These are phyloP conservation scores for Cochlearius cochlearius DNA, from an alignment of 2,113 vertebrate species.

Conservation along the genomic window DNA sequence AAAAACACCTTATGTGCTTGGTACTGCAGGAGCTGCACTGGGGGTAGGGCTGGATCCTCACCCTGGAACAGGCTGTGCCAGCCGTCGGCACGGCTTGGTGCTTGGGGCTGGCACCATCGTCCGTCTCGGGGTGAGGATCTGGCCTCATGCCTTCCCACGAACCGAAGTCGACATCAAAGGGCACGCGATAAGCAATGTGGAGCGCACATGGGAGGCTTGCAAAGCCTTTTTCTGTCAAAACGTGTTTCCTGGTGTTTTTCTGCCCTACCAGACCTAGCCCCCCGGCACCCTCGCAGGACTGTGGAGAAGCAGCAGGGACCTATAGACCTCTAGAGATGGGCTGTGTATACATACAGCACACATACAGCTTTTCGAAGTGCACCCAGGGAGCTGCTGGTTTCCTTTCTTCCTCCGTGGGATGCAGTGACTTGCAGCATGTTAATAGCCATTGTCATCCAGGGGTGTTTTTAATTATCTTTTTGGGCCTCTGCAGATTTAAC, in stretches of 20 bases:
- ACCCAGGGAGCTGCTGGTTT: not conserved
- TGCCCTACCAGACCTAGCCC: not conserved
- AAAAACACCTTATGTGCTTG: not conserved
- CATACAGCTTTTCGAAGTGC: not conserved
- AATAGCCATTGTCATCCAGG: not conserved
- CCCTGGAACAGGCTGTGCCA: accelerated
- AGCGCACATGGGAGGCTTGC: slow-evolving; percentile 62
- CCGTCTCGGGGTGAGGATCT: not conserved
- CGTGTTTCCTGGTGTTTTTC: slow-evolving; percentile 52
- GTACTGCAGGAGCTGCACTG: not conserved
- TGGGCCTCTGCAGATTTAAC: not conserved
- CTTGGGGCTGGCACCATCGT: not conserved
- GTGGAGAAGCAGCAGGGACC: not conserved
- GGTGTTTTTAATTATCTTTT: slow-evolving; percentile 1
- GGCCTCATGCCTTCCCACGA: slow-evolving; percentile 31
- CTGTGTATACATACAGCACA: not conserved
- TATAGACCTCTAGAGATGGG: not conserved
- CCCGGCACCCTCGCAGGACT: not conserved
- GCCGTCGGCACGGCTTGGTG: accelerated
- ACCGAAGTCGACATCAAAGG: slow-evolving; percentile 70
- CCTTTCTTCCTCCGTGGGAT: not conserved
- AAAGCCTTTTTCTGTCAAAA: slow-evolving; percentile 61
- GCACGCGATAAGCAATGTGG: slow-evolving; percentile 61
- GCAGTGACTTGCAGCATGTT: not conserved
- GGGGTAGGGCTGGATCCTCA: not conserved